Conservation (phyloP, 2,888 invertebrate species). For the Apamea sordens region DNA sequence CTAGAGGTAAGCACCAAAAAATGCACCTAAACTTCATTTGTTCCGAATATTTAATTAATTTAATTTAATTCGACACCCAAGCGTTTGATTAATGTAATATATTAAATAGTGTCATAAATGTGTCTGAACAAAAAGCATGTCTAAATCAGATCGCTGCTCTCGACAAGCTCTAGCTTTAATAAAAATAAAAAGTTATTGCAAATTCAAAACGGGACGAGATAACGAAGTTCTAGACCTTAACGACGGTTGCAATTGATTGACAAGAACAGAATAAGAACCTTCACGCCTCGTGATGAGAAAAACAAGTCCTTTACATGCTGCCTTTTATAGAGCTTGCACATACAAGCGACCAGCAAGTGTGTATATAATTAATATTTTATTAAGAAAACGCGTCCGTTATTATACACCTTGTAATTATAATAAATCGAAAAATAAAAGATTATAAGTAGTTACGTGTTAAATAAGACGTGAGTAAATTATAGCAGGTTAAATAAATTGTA, state of each 20-base stretch:
- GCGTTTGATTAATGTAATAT: background rate
- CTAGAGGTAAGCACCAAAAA: background rate
- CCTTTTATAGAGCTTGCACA: conserved; percentile 63
- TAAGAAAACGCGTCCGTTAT: conserved; percentile 35
- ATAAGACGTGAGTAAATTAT: background rate
- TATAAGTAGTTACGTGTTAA: background rate
- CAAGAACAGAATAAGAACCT: conserved; percentile 75
- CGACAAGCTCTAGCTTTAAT: conserved; percentile 2
- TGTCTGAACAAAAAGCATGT: conserved; percentile 6
- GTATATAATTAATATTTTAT: conserved; percentile 59
- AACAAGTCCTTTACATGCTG: conserved; percentile 65
- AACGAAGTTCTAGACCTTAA: conserved; percentile 73
- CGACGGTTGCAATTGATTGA: conserved; percentile 74
- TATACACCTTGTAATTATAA: conserved; percentile 19
- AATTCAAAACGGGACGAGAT: conserved; percentile 65
- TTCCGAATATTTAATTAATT: background rate
- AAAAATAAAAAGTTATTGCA: conserved; percentile 51
- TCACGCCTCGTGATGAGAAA: conserved; percentile 72
- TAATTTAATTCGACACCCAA: background rate
- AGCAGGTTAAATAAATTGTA: background rate
- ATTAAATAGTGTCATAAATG: background rate
- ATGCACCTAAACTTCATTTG: background rate
- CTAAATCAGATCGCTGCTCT: conserved; percentile 9
- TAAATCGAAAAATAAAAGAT: conserved; percentile 10
- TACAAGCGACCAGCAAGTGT: conserved; percentile 32